Conservation (phyloP, 2,797 vertebrate genomes). For the Lagocephalus sceleratus region DNA sequence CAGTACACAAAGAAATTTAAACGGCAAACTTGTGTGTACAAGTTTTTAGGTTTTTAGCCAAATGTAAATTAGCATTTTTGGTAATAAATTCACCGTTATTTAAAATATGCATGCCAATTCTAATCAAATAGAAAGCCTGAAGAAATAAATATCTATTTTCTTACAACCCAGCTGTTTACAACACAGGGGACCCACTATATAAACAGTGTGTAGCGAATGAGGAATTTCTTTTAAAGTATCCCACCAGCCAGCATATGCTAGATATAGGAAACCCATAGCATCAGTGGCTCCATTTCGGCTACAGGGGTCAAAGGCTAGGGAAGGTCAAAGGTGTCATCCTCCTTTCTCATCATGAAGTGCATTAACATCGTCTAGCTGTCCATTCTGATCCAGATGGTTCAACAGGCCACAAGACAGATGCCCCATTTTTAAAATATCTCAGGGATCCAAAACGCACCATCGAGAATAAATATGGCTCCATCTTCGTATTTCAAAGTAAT, state of each 20-base stretch:
- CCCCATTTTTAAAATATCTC: constrained; percentile 66
- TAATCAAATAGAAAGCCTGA: constrained; percentile 76
- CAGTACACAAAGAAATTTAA: constrained; percentile 14
- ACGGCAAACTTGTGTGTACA: neutral
- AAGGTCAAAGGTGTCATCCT: constrained; percentile 81
- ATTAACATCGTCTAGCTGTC: constrained; percentile 78
- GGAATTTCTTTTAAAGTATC: constrained; percentile 76
- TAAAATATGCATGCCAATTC: constrained; percentile 63
- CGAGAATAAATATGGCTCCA: constrained; percentile 75
- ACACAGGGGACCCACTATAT: constrained; percentile 60
- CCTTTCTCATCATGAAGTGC: constrained; percentile 81
- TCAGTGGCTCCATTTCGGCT: constrained; percentile 71
- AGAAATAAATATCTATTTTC: constrained; percentile 75
- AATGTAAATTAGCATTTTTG: constrained; percentile 46
- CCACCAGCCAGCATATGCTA: constrained; percentile 73
- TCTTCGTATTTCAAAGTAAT: constrained; percentile 78
- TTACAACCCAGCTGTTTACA: constrained; percentile 64
- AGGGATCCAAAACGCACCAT: constrained; percentile 68
- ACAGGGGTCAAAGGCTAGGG: constrained; percentile 78
- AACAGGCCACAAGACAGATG: constrained; percentile 68
- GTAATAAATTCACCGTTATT: constrained; percentile 44
- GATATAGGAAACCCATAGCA: constrained; percentile 80
- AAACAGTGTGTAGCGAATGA: constrained; percentile 67
- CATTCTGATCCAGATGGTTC: constrained; percentile 76
- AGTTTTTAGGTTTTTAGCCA: too few species aligned